A percentile compares a stretch with the other conserved stretches of the same genome.
These are phyloP conservation scores for Austrolebias charrua DNA, from an alignment of 2,797 vertebrate species.

Conservation along the genomic window DNA sequence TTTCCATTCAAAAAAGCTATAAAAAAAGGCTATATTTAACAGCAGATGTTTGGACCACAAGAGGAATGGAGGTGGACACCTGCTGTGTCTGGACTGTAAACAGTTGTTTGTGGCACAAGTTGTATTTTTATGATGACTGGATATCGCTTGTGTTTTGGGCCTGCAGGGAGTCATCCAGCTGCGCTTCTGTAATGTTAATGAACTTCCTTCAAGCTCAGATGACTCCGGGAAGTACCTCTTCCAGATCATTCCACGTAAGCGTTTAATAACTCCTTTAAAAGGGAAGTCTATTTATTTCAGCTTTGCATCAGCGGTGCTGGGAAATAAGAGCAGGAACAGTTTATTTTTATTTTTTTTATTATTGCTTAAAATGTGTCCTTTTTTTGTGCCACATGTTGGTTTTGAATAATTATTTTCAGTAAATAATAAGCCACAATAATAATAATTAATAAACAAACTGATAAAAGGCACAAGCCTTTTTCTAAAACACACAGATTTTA, in stretches of 20 bases:
- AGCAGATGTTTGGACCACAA: background rate
- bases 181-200: constrained; percentile 85
- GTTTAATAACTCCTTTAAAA: background rate
- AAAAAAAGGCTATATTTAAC: background rate
- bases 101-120: no score
- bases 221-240: constrained; percentile 91
- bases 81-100: background rate
- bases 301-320: background rate
- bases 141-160: constrained; percentile 4
- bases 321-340: background rate
- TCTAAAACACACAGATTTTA: background rate
- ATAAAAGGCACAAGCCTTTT: background rate
- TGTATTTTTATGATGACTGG: background rate
- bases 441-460: background rate
- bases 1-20: background rate
- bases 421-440: no score
- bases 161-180: constrained; percentile 86
- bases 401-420: no score
- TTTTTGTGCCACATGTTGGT: no score
- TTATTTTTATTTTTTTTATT: background rate
- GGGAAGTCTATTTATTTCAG: background rate
- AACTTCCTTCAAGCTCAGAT: constrained; percentile 83
- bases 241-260: constrained; percentile 89
- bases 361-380: background rate
- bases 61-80: background rate